phyloP scores from a whole-genome alignment of 2,113 vertebrate genomes.

The Gorsachius goisagi region DNA sequence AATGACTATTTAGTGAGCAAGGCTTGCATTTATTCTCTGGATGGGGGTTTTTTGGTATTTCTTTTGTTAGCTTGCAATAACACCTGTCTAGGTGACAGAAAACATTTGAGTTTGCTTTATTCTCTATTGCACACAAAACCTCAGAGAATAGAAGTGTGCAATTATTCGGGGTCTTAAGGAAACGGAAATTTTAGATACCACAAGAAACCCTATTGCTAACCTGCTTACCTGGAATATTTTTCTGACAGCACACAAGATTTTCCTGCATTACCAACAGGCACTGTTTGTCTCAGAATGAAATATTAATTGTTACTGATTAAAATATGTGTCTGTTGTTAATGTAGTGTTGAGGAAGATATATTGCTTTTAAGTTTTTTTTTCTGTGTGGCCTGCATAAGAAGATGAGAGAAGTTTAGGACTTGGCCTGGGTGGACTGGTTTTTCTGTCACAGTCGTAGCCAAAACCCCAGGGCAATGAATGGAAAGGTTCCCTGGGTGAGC shows the following conservation, averaged over 20 bases:
- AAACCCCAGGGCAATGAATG: not conserved
- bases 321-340: not conserved
- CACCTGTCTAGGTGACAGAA: constrained; percentile 48
- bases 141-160: not conserved
- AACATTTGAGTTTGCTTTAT: constrained; percentile 37
- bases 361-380: not conserved
- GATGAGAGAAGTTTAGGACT: not conserved
- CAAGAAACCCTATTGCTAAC: not conserved
- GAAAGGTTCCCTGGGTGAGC: not conserved
- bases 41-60: constrained; percentile 13
- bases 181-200: not conserved
- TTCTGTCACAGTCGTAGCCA: not conserved
- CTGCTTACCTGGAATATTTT: not conserved
- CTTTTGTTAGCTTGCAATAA: constrained; percentile 61
- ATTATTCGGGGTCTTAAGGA: constrained; percentile 4
- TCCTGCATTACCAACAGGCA: not conserved
- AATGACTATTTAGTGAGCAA: constrained; percentile 13
- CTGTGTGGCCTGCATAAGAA: not conserved
- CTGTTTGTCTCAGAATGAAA: not conserved
- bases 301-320: not conserved
- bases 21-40: not conserved
- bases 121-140: constrained; percentile 31
- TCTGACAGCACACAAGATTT: not conserved
- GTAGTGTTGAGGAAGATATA: not conserved
- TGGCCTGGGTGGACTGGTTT: not conserved